phyloP scores from a whole-genome alignment of 1,140 invertebrate genomes.

The Neotoxoptera formosana region DNA sequence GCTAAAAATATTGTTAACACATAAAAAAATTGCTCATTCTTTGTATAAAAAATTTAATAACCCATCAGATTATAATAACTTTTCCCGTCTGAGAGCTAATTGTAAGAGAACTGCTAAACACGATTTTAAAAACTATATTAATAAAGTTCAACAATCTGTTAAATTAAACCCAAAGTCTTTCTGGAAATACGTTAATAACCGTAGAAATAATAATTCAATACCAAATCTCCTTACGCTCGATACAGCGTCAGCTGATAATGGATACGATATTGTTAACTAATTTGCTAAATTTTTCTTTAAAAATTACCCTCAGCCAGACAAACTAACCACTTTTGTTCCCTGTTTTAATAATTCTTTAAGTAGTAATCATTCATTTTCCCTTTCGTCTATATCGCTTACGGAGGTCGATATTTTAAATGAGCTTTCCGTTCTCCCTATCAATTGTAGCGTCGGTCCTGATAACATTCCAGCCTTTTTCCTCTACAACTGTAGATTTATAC shows the following conservation, averaged over 20 bases:
- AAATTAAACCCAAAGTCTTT: neutral
- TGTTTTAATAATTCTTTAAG: neutral
- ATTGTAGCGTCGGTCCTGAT: neutral
- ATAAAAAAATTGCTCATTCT: neutral
- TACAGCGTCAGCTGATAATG: neutral
- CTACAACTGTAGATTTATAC: neutral
- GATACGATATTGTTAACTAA: neutral
- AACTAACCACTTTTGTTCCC: neutral
- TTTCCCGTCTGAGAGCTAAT: conserved; percentile 4
- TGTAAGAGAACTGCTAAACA: conserved; percentile 4
- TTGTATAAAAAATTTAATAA: conserved; percentile 16
- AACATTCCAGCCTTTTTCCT: neutral
- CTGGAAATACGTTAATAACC: conserved; percentile 4
- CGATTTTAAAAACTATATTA: neutral
- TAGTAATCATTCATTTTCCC: neutral
- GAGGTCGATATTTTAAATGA: neutral
- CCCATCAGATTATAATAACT: neutral
- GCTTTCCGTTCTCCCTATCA: neutral
- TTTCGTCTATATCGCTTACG: neutral
- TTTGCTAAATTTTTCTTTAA: neutral
- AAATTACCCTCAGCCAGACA: conserved; percentile 14
- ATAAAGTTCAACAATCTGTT: neutral
- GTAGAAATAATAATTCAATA: conserved; percentile 25
- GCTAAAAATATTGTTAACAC: neutral
- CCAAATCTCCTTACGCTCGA: neutral